Evolutionary conservation across 1,140 invertebrate species (phyloP), one percentile per base, ranked within the genome.

Genomic region (Arctopsyche grandis): DNA sequence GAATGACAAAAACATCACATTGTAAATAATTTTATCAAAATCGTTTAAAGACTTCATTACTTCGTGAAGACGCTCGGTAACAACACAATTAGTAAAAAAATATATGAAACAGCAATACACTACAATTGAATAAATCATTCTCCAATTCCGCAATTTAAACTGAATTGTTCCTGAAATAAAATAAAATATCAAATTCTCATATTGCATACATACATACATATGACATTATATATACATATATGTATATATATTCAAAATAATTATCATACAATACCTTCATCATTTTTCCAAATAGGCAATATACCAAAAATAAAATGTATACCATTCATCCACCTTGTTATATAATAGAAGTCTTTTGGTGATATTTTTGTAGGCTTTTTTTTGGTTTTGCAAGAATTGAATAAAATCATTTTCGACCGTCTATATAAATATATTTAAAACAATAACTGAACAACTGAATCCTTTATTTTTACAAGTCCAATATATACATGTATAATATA

Each of bases 1-100:
- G 63, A 79, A 81, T 26, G 78, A 79, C 46, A 81, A 52, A 70
- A 81, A 81, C 78, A 79, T 79, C n/a, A 74, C 22, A 75, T 81
- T 81, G 22, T 74, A 77, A 52, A 81, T 77, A 24, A 81, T 75
- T 3, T 70, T 60, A 26, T 79, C 80, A 69, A 77, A 81, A 44
- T 79, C 69, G 43, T 81, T 46, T n/a, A 60, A 16, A 0, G 69
- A 44, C 38, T 73, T 69, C 58, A 79, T 81, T 56, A 81, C 22
- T 58, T 69, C 78, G 29, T 78, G 22, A 7, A 75, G 21, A 5
- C 80, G 80, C 4, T 75, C 58, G 16, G 71, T 79, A 16, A 81
- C 56, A 4, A 60, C 26, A 22, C 21, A 43, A 12, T 43, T 75
- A 10, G 69, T 71, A 46, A 58, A 75, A 12, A 81, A 22, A 0